Conservation (phyloP, 2,888 invertebrate genomes). For the Homarus gammarus region DNA sequence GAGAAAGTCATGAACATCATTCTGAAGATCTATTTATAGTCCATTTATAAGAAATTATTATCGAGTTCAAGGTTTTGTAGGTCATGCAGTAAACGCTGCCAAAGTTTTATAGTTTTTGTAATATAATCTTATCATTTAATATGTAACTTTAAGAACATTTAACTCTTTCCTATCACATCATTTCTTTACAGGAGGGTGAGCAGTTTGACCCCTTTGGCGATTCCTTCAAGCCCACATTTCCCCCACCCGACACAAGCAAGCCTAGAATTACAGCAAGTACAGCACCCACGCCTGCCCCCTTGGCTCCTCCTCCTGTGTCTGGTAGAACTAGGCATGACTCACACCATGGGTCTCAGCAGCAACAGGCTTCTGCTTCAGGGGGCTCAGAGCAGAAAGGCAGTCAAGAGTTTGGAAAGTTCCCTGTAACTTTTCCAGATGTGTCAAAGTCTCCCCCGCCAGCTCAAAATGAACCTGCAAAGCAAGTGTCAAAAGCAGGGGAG, state of each 20-base stretch:
- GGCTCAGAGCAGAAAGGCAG: slow-evolving; percentile 32
- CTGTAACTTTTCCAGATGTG: slow-evolving; percentile 72
- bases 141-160: background rate
- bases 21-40: slow-evolving; percentile 14
- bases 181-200: slow-evolving; percentile 69
- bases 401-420: slow-evolving; percentile 71
- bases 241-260: slow-evolving; percentile 59
- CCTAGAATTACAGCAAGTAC: slow-evolving; percentile 70
- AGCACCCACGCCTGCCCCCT: slow-evolving; percentile 71
- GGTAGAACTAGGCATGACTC: slow-evolving; percentile 75
- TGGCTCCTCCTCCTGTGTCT: slow-evolving; percentile 75
- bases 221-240: slow-evolving; percentile 81
- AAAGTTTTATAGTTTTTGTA: background rate
- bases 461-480: slow-evolving; percentile 65
- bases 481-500: slow-evolving; percentile 36
- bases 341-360: slow-evolving; percentile 49
- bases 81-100: background rate
- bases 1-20: background rate
- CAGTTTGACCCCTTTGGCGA: slow-evolving; percentile 82
- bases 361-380: slow-evolving; percentile 21
- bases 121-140: background rate
- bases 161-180: background rate
- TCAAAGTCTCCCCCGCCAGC: slow-evolving; percentile 56
- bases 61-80: background rate
- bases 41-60: background rate